phyloP scores from a whole-genome alignment of 30 jellyfish, hydroid and myxozoan species.

The Morbakka virulenta region DNA sequence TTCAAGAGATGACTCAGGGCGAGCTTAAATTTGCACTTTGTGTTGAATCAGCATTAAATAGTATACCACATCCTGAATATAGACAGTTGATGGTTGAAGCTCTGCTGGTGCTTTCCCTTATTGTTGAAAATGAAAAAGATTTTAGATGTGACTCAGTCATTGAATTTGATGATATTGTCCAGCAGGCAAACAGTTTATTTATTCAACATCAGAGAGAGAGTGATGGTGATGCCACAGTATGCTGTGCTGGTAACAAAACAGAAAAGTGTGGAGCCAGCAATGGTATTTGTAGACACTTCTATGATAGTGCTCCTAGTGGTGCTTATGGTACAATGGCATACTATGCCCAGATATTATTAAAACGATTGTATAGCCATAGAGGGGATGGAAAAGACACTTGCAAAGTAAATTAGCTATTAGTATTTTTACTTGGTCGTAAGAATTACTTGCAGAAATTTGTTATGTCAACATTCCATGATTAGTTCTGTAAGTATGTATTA shows the following conservation, averaged over 20 bases:
- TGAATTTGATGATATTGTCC: slow-evolving; percentile 68
- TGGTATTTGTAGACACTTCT: slow-evolving; percentile 82
- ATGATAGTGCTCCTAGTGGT: slow-evolving; percentile 99
- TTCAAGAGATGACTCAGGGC: slow-evolving; percentile 88
- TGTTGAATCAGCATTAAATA: slow-evolving; percentile 87
- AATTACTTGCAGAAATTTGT: too few relatives aligned
- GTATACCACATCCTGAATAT: slow-evolving; percentile 89
- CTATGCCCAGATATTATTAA: slow-evolving; percentile 76
- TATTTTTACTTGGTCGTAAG: too few relatives aligned
- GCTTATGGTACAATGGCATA: slow-evolving; percentile 95
- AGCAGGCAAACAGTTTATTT: slow-evolving; percentile 62
- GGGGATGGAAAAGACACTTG: slow-evolving; percentile 65
- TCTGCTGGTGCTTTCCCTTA: slow-evolving; percentile 70
- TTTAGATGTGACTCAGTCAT: slow-evolving; percentile 36
- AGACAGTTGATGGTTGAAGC: slow-evolving; percentile 97
- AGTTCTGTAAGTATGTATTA: too few relatives aligned
- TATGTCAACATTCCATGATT: too few relatives aligned
- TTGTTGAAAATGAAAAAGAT: slow-evolving; percentile 57
- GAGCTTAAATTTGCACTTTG: slow-evolving; percentile 92
- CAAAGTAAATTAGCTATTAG: slow-evolving; percentile 65
- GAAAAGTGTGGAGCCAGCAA: slow-evolving; percentile 82
- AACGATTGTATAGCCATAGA: slow-evolving; percentile 32
- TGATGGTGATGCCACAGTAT: slow-evolving; percentile 91
- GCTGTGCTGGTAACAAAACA: slow-evolving; percentile 80
- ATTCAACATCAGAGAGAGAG: slow-evolving; percentile 71